These are phyloP conservation scores for Papilio demoleus DNA, from an alignment of 2,888 invertebrate species.

Conservation along the genomic window DNA sequence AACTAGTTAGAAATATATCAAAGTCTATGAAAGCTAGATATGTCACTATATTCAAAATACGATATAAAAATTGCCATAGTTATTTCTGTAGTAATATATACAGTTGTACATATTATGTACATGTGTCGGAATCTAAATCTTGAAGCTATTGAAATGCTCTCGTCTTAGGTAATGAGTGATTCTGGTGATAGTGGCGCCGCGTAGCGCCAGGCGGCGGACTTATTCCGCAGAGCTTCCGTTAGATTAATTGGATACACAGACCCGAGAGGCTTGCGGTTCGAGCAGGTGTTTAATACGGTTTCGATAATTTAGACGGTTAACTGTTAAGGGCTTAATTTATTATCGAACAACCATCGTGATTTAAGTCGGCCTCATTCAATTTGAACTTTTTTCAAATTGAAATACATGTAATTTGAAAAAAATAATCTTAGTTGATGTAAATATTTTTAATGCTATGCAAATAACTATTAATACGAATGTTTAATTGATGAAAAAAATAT, in stretches of 20 bases:
- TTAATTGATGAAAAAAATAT: too few species aligned
- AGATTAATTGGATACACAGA: slow-evolving; percentile 62
- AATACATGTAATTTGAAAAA: background rate
- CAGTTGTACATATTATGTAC: too few species aligned
- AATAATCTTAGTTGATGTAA: too few species aligned
- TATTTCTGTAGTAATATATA: too few species aligned
- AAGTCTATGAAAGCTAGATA: too few species aligned
- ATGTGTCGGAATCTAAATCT: slow-evolving; percentile 16
- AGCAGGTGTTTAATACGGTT: slow-evolving; percentile 58
- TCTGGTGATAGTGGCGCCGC: slow-evolving; percentile 52
- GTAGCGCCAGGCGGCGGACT: slow-evolving; percentile 50
- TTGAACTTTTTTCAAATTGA: background rate
- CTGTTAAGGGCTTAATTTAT: slow-evolving; percentile 50
- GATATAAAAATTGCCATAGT: too few species aligned
- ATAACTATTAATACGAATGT: too few species aligned
- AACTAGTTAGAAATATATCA: too few species aligned
- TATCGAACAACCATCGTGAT: slow-evolving; percentile 3
- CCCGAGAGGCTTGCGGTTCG: slow-evolving; percentile 52
- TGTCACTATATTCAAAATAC: too few species aligned
- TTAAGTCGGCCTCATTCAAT: background rate
- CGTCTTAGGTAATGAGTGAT: slow-evolving; percentile 58
- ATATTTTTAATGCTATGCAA: too few species aligned
- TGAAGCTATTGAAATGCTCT: slow-evolving; percentile 48
- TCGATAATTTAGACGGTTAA: slow-evolving; percentile 62
- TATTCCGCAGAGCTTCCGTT: slow-evolving; percentile 47